Evolutionary conservation across 2,797 vertebrate genomes (phyloP).

Genomic region (Orestias chungarensis): DNA sequence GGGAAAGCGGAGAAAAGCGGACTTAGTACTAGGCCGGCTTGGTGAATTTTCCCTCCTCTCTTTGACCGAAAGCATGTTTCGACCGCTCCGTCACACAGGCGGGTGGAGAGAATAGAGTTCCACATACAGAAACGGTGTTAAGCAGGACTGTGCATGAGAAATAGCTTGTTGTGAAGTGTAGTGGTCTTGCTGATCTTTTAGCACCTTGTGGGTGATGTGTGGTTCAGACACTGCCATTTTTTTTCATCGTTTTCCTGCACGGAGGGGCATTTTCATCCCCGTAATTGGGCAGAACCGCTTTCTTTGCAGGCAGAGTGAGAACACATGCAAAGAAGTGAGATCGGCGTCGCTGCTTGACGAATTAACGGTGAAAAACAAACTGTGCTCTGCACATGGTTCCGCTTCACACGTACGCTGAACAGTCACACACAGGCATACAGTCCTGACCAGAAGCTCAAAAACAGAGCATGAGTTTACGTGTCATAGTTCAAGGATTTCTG

Average conservation of each 20-base stretch:
- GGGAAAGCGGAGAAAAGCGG: constrained; percentile 63
- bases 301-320: constrained; percentile 47
- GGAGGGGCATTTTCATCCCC: constrained; percentile 65
- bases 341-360: constrained; percentile 48
- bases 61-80: constrained; percentile 59
- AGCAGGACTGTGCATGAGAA: constrained; percentile 37
- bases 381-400: constrained; percentile 51
- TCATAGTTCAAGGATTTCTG: neutral
- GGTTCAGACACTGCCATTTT: constrained; percentile 36
- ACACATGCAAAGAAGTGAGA: constrained; percentile 69
- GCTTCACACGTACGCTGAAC: constrained; percentile 24
- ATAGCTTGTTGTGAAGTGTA: constrained; percentile 21
- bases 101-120: constrained; percentile 38
- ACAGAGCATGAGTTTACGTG: neutral
- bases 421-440: constrained; percentile 8
- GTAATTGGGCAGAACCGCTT: constrained; percentile 65
- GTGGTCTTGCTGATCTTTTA: constrained; percentile 55
- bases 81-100: constrained; percentile 47
- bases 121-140: constrained; percentile 20
- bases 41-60: constrained; percentile 54
- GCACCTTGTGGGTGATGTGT: constrained; percentile 60
- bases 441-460: neutral
- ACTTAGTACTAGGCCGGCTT: constrained; percentile 48
- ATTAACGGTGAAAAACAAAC: constrained; percentile 61
- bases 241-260: constrained; percentile 47